Evolutionary conservation across 2,888 invertebrate genomes (phyloP).

Genomic region (Branchellion lobata): DNA sequence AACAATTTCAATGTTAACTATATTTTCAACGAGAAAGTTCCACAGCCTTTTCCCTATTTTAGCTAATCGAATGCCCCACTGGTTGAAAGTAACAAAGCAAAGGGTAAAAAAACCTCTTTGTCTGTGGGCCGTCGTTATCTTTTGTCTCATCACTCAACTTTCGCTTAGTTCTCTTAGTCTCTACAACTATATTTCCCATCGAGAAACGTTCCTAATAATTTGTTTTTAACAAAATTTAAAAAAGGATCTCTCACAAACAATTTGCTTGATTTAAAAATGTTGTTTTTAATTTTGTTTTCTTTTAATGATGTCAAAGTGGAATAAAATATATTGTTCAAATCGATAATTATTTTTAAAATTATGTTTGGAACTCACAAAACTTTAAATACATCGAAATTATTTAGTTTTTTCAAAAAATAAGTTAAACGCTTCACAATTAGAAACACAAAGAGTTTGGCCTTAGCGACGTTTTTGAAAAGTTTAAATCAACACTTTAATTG

Average conservation of each 20-base stretch:
- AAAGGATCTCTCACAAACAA: not conserved
- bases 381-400: too few species aligned
- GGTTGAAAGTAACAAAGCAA: too few species aligned
- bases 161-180: not conserved
- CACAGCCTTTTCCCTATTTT: too few species aligned
- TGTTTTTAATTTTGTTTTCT: not conserved
- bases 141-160: not conserved
- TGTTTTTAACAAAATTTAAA: not conserved
- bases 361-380: too few species aligned
- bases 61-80: too few species aligned
- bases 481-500: too few species aligned
- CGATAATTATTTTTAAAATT: not conserved
- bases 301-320: constrained; percentile 11
- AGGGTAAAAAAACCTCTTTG: not conserved
- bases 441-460: too few species aligned
- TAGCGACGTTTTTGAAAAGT: too few species aligned
- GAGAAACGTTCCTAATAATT: not conserved
- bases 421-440: too few species aligned
- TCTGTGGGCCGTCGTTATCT: not conserved
- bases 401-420: too few species aligned
- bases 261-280: not conserved
- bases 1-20: not conserved
- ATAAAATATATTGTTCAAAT: not conserved
- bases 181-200: not conserved
- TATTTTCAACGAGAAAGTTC: too few species aligned